A percentile compares a stretch with the other conserved stretches of the same genome.
phyloP scores from a whole-genome alignment of 2,113 vertebrate genomes.

The Saccopteryx leptura region DNA sequence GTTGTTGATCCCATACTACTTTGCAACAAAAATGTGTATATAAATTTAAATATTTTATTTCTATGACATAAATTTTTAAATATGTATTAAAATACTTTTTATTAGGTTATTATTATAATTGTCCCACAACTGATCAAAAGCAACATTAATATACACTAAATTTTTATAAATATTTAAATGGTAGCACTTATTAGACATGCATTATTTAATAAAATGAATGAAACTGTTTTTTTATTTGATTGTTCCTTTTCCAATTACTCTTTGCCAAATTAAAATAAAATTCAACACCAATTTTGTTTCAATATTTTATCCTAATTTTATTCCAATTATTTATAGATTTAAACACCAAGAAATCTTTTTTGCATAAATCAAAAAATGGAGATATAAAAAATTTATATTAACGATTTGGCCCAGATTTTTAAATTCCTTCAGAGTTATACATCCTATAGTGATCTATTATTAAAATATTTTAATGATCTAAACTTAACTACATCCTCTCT shows the following conservation, averaged over 20 bases:
- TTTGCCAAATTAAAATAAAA: conserved; percentile 15
- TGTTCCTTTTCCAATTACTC: not conserved
- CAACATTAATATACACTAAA: not conserved
- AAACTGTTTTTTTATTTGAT: not conserved
- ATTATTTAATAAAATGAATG: not conserved
- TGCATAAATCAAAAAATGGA: not conserved
- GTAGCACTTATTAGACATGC: not conserved
- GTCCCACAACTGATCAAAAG: not conserved
- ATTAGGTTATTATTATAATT: conserved; percentile 6
- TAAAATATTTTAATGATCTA: not conserved
- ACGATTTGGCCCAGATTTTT: not conserved
- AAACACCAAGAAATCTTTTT: not conserved
- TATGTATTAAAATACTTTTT: conserved; percentile 29
- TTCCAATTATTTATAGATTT: conserved; percentile 35
- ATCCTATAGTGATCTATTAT: not conserved
- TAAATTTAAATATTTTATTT: conserved; percentile 40
- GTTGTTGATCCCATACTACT: not conserved
- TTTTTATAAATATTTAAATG: conserved; percentile 29
- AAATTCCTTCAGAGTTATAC: not conserved
- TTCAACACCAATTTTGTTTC: not conserved
- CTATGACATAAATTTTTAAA: not conserved
- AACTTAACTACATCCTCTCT: not conserved
- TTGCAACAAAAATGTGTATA: conserved; percentile 25
- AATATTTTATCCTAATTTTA: not conserved
- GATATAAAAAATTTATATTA: not conserved